Percentiles rank a stretch among this genome's conserved stretches.
Conservation (phyloP, 2,888 invertebrate genomes). For the Cremastinae sp. region DNA sequence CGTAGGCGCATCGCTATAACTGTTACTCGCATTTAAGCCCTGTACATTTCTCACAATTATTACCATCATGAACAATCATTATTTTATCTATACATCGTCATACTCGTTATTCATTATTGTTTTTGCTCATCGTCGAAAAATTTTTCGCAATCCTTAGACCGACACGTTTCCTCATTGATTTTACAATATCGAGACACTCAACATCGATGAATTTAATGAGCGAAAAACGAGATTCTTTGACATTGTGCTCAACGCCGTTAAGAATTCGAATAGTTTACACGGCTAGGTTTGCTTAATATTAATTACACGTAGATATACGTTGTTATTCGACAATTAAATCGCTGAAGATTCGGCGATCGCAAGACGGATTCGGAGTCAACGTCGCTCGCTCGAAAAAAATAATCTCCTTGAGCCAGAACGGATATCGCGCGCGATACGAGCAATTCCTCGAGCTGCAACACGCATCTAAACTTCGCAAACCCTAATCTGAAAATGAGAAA, state of each 20-base stretch:
- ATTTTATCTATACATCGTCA: too few relatives aligned
- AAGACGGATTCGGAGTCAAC: neutral
- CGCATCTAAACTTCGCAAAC: too few relatives aligned
- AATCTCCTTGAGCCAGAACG: too few relatives aligned
- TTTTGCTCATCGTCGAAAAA: slow-evolving; percentile 2
- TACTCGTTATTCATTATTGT: slow-evolving; percentile 11
- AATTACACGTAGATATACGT: slow-evolving; percentile 30
- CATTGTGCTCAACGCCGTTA: slow-evolving; percentile 33
- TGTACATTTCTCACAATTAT: too few relatives aligned
- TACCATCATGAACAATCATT: too few relatives aligned
- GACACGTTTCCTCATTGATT: neutral
- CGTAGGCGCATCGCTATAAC: slow-evolving; percentile 1
- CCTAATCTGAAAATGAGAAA: too few relatives aligned
- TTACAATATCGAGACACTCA: slow-evolving; percentile 35
- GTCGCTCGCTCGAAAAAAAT: too few relatives aligned
- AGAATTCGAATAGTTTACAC: slow-evolving; percentile 40
- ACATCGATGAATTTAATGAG: slow-evolving; percentile 53
- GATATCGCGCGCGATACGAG: too few relatives aligned
- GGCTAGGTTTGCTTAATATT: slow-evolving; percentile 41
- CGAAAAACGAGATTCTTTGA: slow-evolving; percentile 44
- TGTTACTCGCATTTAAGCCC: neutral
- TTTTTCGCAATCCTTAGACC: neutral
- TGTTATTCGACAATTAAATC: slow-evolving; percentile 23
- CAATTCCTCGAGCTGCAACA: too few relatives aligned
- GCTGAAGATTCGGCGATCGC: neutral